Evolutionary conservation across 2,888 invertebrate genomes (phyloP).

Genomic region (Linyphia triangularis): DNA sequence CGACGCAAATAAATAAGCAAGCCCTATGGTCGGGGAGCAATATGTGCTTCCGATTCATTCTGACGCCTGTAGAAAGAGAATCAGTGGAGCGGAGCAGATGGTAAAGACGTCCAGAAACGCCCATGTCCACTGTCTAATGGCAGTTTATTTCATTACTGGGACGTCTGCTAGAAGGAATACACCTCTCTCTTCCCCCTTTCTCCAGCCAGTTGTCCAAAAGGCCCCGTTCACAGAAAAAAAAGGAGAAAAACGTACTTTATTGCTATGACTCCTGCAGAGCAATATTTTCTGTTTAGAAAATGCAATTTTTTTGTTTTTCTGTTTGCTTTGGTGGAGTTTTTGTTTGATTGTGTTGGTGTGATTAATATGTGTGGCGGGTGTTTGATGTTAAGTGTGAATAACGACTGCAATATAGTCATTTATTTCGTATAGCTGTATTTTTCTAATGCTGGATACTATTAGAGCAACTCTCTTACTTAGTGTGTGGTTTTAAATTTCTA

Average conservation of each 20-base stretch:
- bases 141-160: conserved; percentile 56
- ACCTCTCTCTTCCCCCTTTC: background rate
- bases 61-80: conserved; percentile 40
- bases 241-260: conserved; percentile 8
- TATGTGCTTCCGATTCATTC: conserved; percentile 37
- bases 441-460: too few relatives aligned
- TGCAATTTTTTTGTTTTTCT: background rate
- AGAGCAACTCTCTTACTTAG: too few relatives aligned
- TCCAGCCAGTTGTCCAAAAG: conserved; percentile 32
- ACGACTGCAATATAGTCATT: too few relatives aligned
- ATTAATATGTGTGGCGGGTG: background rate
- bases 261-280: background rate
- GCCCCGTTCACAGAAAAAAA: background rate
- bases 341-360: background rate
- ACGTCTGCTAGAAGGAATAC: background rate
- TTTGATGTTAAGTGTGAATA: background rate
- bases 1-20: background rate
- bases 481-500: too few relatives aligned
- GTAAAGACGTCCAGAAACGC: conserved; percentile 37
- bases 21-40: background rate
- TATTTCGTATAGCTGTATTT: too few relatives aligned
- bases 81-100: conserved; percentile 38
- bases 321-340: background rate
- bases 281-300: background rate
- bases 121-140: conserved; percentile 50